Percentiles rank a stretch among this genome's conserved stretches.
Conservation (phyloP, 2,888 invertebrate species). For the Ectemnius lituratus region DNA sequence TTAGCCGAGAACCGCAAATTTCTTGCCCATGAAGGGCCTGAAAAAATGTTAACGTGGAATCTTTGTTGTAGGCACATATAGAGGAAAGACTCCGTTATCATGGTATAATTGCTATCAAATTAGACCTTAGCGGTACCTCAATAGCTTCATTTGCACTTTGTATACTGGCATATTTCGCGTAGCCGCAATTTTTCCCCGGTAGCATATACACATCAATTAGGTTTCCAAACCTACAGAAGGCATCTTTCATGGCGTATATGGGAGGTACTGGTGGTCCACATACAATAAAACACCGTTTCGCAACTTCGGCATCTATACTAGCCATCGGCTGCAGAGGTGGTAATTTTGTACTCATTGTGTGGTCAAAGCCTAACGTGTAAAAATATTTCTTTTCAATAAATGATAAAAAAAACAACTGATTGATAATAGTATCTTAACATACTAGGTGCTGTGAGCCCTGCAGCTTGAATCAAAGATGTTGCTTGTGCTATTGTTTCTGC, state of each 20-base stretch:
- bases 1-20: slow-evolving; percentile 90
- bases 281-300: slow-evolving; percentile 80
- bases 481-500: slow-evolving; percentile 89
- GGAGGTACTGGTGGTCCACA: slow-evolving; percentile 83
- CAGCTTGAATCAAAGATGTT: slow-evolving; percentile 85
- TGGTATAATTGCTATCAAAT: not conserved
- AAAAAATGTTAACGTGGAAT: not conserved
- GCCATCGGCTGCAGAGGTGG: slow-evolving; percentile 86
- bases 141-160: slow-evolving; percentile 89
- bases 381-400: not conserved
- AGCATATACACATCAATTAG: slow-evolving; percentile 94
- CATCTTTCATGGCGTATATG: slow-evolving; percentile 88
- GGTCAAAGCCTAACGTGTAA: slow-evolving; percentile 49
- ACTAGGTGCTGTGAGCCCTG: slow-evolving; percentile 78
- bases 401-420: slow-evolving; percentile 4
- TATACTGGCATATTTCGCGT: slow-evolving; percentile 89
- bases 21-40: slow-evolving; percentile 89
- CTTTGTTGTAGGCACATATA: not conserved
- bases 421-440: slow-evolving; percentile 42
- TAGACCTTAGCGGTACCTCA: slow-evolving; percentile 76
- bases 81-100: not conserved
- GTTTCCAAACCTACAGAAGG: slow-evolving; percentile 94
- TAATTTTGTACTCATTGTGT: slow-evolving; percentile 80
- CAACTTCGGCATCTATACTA: slow-evolving; percentile 83
- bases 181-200: slow-evolving; percentile 94